phyloP scores from a whole-genome alignment of 2,797 vertebrate species.

The Pangasius djambal region DNA sequence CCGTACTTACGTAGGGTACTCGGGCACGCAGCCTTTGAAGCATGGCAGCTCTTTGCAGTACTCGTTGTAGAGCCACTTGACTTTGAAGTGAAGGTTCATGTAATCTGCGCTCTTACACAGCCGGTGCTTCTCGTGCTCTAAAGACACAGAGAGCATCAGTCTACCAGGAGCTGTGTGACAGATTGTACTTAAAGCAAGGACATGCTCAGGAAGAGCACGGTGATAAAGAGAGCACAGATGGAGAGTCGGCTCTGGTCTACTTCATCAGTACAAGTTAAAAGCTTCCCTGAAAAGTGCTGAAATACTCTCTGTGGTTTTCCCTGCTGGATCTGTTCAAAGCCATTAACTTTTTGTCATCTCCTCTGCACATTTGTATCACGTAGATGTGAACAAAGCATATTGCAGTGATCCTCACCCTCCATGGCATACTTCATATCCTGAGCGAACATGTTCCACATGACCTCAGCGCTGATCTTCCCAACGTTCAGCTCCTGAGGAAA shows the following conservation, averaged over 20 bases:
- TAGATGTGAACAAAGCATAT: background rate
- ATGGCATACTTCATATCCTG: slow-evolving; percentile 98
- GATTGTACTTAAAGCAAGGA: slow-evolving; percentile 17
- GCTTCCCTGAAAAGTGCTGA: background rate
- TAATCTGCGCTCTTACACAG: slow-evolving; percentile 97
- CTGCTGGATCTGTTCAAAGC: background rate
- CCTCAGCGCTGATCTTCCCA: slow-evolving; percentile 96
- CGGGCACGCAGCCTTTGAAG: slow-evolving; percentile 90
- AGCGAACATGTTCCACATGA: slow-evolving; percentile 98
- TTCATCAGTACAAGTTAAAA: slow-evolving; percentile 1
- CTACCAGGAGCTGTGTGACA: slow-evolving; percentile 20
- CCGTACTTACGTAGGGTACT: slow-evolving; percentile 83
- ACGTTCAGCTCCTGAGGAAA: slow-evolving; percentile 90
- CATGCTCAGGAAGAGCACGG: background rate
- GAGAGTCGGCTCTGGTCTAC: background rate
- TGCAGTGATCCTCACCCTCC: slow-evolving; percentile 81
- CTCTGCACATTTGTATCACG: background rate
- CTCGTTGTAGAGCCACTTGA: slow-evolving; percentile 98
- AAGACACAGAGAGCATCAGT: slow-evolving; percentile 54
- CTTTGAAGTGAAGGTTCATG: slow-evolving; percentile 99
- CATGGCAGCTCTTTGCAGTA: slow-evolving; percentile 91
- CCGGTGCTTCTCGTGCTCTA: slow-evolving; percentile 94
- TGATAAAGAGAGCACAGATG: slow-evolving; percentile 26
- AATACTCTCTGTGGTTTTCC: background rate
- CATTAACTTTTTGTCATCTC: background rate